Conservation (phyloP, 2,888 invertebrate genomes). For the Xestia c-nigrum region DNA sequence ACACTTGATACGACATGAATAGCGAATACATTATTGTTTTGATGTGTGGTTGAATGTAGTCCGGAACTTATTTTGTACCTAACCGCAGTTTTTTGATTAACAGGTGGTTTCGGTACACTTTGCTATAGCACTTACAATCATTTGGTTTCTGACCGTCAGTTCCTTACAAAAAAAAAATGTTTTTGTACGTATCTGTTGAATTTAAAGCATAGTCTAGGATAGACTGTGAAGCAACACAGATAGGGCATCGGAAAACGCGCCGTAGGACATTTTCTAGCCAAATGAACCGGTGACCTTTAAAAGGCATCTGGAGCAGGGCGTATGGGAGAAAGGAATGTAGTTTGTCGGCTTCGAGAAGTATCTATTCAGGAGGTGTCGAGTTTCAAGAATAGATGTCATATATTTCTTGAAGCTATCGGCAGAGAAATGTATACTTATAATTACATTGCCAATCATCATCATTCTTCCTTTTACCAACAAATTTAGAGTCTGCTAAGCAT, state of each 20-base stretch:
- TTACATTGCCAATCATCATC: neutral
- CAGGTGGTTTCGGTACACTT: neutral
- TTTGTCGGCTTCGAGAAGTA: slow-evolving; percentile 7
- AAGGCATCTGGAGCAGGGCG: slow-evolving; percentile 42
- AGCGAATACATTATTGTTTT: neutral
- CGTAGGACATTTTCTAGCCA: slow-evolving; percentile 14
- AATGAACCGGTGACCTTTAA: slow-evolving; percentile 36
- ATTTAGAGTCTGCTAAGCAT: no score
- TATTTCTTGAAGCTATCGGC: neutral
- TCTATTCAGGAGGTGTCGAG: neutral
- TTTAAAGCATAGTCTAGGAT: neutral
- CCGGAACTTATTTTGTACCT: neutral
- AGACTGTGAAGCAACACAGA: neutral
- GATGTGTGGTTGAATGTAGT: neutral
- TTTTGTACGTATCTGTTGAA: neutral
- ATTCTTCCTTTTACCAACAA: neutral
- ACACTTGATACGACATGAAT: neutral
- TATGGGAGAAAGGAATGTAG: slow-evolving; percentile 41
- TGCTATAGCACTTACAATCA: neutral
- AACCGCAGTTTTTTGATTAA: neutral
- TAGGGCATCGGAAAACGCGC: neutral
- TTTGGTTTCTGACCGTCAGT: neutral
- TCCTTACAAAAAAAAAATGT: neutral
- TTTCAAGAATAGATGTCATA: neutral
- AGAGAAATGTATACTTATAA: neutral